Conservation (phyloP, 2,888 invertebrate genomes). For the Cephus rjabovi region DNA sequence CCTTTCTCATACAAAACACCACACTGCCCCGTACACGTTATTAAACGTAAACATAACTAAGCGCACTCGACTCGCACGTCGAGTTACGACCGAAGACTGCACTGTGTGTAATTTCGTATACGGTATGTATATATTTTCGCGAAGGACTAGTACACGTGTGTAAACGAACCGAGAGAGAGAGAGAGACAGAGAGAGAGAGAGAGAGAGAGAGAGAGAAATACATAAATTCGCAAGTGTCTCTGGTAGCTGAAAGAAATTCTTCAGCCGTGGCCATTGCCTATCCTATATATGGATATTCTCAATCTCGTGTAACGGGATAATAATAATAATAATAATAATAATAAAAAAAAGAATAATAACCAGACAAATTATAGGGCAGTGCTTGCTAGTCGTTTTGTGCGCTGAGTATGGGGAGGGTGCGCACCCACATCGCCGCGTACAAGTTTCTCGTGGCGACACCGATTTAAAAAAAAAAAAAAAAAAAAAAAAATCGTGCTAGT, state of each 20-base stretch:
- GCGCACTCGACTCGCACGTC: too few relatives aligned
- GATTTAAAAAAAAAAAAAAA: background rate
- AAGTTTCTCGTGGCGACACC: slow-evolving; percentile 30
- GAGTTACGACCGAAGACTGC: too few relatives aligned
- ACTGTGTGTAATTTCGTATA: too few relatives aligned
- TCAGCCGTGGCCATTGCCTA: too few relatives aligned
- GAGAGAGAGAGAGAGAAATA: background rate
- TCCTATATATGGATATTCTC: too few relatives aligned
- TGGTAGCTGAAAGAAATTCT: background rate
- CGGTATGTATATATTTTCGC: background rate
- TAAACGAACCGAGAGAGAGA: background rate
- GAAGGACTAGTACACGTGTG: slow-evolving; percentile 2
- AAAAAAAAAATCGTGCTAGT: background rate
- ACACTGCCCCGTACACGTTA: slow-evolving; percentile 39
- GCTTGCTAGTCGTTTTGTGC: slow-evolving; percentile 20
- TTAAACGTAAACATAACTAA: background rate
- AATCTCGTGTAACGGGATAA: too few relatives aligned
- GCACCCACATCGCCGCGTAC: slow-evolving; percentile 54
- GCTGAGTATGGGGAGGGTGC: slow-evolving; percentile 53
- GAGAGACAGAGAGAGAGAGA: background rate
- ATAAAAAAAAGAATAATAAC: background rate
- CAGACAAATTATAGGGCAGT: slow-evolving; percentile 12
- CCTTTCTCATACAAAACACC: slow-evolving; percentile 27
- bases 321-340: too few relatives aligned
- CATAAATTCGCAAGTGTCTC: slow-evolving; percentile 4